phyloP scores from a whole-genome alignment of 1,140 invertebrate genomes.

The Contarinia nasturtii region DNA sequence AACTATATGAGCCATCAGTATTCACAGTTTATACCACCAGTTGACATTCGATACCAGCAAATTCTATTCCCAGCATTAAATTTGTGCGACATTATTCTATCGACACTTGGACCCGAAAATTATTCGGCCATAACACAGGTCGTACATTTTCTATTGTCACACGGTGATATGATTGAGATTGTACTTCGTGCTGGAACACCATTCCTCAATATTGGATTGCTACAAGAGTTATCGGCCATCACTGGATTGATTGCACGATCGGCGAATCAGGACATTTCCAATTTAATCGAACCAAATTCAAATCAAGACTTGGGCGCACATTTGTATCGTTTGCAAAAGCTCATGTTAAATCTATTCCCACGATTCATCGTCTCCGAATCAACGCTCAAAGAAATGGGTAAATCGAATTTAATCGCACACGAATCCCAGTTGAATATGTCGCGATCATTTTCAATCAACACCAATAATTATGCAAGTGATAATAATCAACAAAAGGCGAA shows the following conservation, averaged over 20 bases:
- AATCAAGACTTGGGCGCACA: constrained; percentile 30
- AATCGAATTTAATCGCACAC: constrained; percentile 4
- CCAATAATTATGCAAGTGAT: neutral
- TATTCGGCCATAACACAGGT: constrained; percentile 59
- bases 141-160: constrained; percentile 57
- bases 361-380: constrained; percentile 34
- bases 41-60: constrained; percentile 52
- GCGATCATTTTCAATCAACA: neutral
- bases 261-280: constrained; percentile 33
- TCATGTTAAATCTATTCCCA: constrained; percentile 49
- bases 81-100: constrained; percentile 62
- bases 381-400: constrained; percentile 11
- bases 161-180: constrained; percentile 59
- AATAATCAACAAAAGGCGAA: constrained; percentile 14
- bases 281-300: constrained; percentile 13
- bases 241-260: constrained; percentile 63
- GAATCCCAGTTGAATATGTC: neutral
- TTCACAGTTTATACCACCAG: constrained; percentile 34
- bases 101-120: constrained; percentile 63
- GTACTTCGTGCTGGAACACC: constrained; percentile 48
- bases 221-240: constrained; percentile 51
- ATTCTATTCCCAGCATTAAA: constrained; percentile 59
- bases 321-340: constrained; percentile 39
- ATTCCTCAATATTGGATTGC: constrained; percentile 33
- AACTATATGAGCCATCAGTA: constrained; percentile 4